A percentile compares a stretch with the other conserved stretches of the same genome.
phyloP scores from a whole-genome alignment of 2,797 vertebrate genomes.

The Hirundo rustica region DNA sequence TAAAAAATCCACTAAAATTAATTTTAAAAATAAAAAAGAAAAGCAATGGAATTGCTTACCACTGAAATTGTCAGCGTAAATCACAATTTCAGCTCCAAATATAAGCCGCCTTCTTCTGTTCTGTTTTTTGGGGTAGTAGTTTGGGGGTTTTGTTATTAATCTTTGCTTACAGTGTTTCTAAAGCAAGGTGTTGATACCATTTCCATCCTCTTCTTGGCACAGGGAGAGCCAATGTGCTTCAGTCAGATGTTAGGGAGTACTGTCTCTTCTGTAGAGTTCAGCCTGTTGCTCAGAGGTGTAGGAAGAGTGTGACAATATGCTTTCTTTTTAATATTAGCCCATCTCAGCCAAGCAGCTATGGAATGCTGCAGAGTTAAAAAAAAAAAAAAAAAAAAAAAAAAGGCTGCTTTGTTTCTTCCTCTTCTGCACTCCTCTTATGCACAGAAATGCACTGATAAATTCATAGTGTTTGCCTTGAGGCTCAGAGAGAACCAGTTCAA shows the following conservation, averaged over 20 bases:
- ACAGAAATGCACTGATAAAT: background rate
- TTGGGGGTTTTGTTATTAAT: background rate
- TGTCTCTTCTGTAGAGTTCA: constrained; percentile 33
- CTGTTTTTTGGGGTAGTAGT: too few relatives aligned
- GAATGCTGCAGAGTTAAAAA: background rate
- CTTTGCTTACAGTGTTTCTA: constrained; percentile 18
- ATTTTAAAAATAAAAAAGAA: background rate
- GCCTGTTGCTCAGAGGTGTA: constrained; percentile 36
- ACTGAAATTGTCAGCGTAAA: background rate
- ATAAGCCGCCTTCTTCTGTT: background rate
- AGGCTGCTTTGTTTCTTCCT: background rate
- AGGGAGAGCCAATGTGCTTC: constrained; percentile 16
- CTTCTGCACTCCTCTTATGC: background rate
- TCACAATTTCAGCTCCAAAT: background rate
- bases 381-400: background rate
- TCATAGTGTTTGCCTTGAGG: background rate
- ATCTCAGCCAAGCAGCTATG: constrained; percentile 38
- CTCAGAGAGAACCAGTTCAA: background rate
- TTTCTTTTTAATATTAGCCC: constrained; percentile 68
- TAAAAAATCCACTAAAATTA: background rate
- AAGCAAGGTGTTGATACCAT: constrained; percentile 45
- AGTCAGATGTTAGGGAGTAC: constrained; percentile 48
- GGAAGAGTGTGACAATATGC: constrained; percentile 55
- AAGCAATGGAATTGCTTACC: background rate
- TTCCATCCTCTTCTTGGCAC: constrained; percentile 27